Percentiles rank a stretch among this genome's conserved stretches.
Conservation (phyloP, 2,113 vertebrate genomes). For the Nematolebias whitei region DNA sequence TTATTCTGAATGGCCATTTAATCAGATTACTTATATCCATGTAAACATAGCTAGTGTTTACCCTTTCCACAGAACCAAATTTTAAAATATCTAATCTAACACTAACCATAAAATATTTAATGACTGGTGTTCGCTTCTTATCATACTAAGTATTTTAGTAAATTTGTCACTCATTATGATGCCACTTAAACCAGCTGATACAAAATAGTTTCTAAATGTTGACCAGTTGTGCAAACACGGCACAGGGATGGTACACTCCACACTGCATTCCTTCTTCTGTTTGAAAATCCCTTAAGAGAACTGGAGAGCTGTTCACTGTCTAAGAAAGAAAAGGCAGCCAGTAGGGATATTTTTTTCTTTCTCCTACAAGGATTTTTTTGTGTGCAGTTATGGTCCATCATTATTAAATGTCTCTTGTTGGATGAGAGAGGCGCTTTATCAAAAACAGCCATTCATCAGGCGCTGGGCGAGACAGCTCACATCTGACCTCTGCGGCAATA, state of each 20-base stretch:
- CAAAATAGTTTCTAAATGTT: neutral
- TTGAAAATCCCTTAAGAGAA: conserved; percentile 43
- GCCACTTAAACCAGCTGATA: neutral
- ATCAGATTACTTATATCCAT: too few species aligned
- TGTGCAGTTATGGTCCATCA: conserved; percentile 89
- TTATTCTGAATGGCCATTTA: too few species aligned
- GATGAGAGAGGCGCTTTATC: conserved; percentile 88
- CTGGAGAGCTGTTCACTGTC: conserved; percentile 62
- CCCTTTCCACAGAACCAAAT: too few species aligned
- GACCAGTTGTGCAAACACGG: conserved; percentile 3
- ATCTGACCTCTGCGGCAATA: conserved; percentile 97
- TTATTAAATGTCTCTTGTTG: conserved; percentile 93
- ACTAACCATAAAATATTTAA: too few species aligned
- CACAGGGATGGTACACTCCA: conserved; percentile 26
- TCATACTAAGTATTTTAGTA: too few species aligned
- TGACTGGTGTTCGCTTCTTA: too few species aligned
- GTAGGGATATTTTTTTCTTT: conserved; percentile 57
- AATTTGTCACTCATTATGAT: too few species aligned
- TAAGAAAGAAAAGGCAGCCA: conserved; percentile 60
- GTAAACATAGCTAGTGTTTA: too few species aligned
- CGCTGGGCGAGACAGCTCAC: conserved; percentile 84
- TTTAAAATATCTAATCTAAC: too few species aligned
- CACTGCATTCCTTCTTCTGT: conserved; percentile 31
- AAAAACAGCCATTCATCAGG: conserved; percentile 94
- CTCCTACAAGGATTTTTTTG: conserved; percentile 82